Base-by-base conservation (phyloP, 2,113 vertebrate genomes). In the Passer domesticus region DNA sequence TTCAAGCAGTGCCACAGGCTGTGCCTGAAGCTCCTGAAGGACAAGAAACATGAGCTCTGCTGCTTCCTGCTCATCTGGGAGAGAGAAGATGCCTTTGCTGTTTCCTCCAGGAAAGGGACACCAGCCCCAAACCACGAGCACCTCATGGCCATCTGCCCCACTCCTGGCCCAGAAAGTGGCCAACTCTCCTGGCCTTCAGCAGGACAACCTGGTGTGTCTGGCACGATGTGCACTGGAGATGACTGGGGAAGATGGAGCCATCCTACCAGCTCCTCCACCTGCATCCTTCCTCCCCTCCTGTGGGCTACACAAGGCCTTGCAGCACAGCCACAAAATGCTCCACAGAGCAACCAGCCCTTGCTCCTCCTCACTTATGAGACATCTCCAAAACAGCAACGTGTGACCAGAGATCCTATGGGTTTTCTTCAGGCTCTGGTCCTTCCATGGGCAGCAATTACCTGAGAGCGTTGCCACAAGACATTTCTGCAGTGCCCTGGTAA, bases 181-280 rank as follows among this genome's bases (percentile, higher is more conserved):
- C 52, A 76, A 19, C 6, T 44, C 39, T 59, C 56, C 30, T 23
- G 47, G 47, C 53, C 58, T 72, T 91, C 43, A 81, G 52, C 24
- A 46, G n/a, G 39, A 49, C 47, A 37, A 22, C 15, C n/a, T 67
- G 47, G 46, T 2, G 2, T 46, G 35, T 13, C 0, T 0, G 20
- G 49, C 13, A 59, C 0, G 0, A 76, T 49, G 12, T 90, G 33
- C 39, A 56, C 8, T 0, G 0, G 53, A 76, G 59, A 25, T 17
- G 23, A 43, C 11, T 7, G 15, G 21, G 14, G 21, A 78, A 88
- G 78, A 85, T 56, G 47, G 92, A 89, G 58, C 46, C 74, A 79
- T 62, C 20, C 31, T 41, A 33, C 24, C 15, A 53, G n/a, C 20
- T 58, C 44, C 74, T 83, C n/a, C 1, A 0, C 4, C 23, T 18